Percentiles rank a stretch among this genome's conserved stretches.
These are phyloP conservation scores for Melipona quadrifasciata DNA, from an alignment of 1,140 invertebrate species.

Conservation along the genomic window DNA sequence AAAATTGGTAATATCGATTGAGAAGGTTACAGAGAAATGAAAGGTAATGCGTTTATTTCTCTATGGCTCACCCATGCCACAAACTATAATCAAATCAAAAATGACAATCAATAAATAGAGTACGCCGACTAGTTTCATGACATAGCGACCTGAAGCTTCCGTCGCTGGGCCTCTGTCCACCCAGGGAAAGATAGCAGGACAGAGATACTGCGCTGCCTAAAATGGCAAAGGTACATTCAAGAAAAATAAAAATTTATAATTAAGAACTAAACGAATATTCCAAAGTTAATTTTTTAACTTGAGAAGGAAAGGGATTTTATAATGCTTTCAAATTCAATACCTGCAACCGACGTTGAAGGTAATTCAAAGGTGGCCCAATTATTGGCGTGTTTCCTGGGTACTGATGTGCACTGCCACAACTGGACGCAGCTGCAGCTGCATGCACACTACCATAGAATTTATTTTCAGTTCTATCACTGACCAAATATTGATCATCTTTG, in stretches of 20 bases:
- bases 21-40: not conserved
- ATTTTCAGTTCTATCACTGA: constrained; percentile 91
- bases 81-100: constrained; percentile 92
- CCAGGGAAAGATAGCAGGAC: constrained; percentile 94
- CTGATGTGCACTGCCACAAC: constrained; percentile 77
- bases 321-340: constrained; percentile 48
- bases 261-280: not conserved
- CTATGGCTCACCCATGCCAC: constrained; percentile 84
- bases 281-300: not conserved
- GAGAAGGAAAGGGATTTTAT: not conserved
- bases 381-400: constrained; percentile 79
- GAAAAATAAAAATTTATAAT: not conserved
- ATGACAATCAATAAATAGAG: constrained; percentile 91
- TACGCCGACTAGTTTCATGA: constrained; percentile 93
- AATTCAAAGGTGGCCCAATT: constrained; percentile 78
- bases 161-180: constrained; percentile 93
- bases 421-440: constrained; percentile 76
- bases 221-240: too few relatives aligned
- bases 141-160: constrained; percentile 90
- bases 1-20: not conserved
- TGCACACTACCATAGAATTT: constrained; percentile 90
- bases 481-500: constrained; percentile 91
- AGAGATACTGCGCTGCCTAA: constrained; percentile 89
- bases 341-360: constrained; percentile 78
- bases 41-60: not conserved